Percentiles rank a stretch among this genome's conserved stretches.
phyloP scores from a whole-genome alignment of 2,113 vertebrate species.

The Labeo rohita region DNA sequence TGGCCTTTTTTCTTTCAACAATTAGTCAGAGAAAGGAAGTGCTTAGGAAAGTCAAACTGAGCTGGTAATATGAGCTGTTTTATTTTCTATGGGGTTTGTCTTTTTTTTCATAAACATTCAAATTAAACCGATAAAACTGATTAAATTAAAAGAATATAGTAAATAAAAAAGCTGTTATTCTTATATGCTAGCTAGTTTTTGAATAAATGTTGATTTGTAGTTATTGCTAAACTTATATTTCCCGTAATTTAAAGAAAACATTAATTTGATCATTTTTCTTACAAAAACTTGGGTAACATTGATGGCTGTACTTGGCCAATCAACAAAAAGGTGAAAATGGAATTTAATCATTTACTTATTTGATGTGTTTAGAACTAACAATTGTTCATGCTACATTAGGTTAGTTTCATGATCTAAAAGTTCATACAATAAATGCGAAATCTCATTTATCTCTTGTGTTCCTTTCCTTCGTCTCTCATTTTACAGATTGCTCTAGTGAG shows the following conservation, averaged over 20 bases:
- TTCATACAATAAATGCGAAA: background rate
- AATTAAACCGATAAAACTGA: background rate
- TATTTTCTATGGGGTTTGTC: background rate
- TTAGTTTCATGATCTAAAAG: background rate
- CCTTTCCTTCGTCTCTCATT: background rate
- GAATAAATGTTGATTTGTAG: background rate
- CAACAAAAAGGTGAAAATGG: background rate
- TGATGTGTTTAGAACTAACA: background rate
- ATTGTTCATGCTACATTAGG: background rate
- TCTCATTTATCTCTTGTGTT: background rate
- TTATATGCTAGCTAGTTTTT: background rate
- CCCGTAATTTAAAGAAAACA: background rate
- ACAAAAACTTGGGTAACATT: background rate
- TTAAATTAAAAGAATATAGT: background rate
- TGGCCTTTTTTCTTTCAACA: background rate
- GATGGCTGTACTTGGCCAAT: background rate
- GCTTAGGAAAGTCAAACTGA: background rate
- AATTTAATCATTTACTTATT: background rate
- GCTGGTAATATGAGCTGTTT: background rate
- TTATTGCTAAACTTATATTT: background rate
- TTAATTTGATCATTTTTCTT: background rate
- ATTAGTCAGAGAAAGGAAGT: background rate
- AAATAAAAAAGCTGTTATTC: background rate
- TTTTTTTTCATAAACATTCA: background rate
- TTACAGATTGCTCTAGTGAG: constrained; percentile 74